phyloP scores from a whole-genome alignment of 2,888 invertebrate species.

The Eupithecia pulchellata region DNA sequence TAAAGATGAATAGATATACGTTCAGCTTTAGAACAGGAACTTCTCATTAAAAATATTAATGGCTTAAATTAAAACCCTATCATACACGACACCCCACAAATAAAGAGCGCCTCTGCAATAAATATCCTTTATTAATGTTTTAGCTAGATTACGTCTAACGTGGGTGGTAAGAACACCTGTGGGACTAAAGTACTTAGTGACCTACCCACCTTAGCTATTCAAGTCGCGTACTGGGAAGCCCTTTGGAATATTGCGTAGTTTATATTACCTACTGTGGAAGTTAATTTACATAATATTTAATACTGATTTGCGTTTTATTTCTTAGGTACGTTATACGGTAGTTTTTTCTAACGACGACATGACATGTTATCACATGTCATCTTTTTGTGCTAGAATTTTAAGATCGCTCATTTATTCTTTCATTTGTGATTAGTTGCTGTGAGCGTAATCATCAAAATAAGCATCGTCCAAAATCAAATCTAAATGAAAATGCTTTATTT shows the following conservation, averaged over 20 bases:
- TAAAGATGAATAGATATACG: too few species aligned
- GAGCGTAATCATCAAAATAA: neutral
- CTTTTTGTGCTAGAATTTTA: neutral
- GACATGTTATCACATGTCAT: too few species aligned
- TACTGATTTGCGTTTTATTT: too few species aligned
- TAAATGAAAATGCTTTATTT: too few species aligned
- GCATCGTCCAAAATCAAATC: too few species aligned
- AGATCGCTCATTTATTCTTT: neutral
- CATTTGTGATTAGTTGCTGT: neutral
- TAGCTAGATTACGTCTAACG: slow-evolving; percentile 25
- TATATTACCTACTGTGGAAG: neutral
- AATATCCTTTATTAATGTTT: slow-evolving; percentile 21
- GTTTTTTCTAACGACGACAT: too few species aligned
- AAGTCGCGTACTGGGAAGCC: neutral
- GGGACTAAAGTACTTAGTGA: slow-evolving; percentile 19
- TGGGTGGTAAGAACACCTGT: slow-evolving; percentile 31
- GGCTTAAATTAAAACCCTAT: neutral
- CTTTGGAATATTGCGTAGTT: slow-evolving; percentile 20
- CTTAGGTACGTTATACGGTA: too few species aligned
- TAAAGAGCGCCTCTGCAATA: slow-evolving; percentile 4
- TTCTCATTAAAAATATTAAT: neutral
- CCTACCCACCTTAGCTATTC: neutral
- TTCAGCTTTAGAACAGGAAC: neutral
- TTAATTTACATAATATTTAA: neutral
- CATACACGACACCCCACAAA: neutral